Evolutionary conservation across 1,140 invertebrate genomes (phyloP), one percentile per base, ranked within the genome.

Genomic region (Brachionus asplanchnoidis): DNA sequence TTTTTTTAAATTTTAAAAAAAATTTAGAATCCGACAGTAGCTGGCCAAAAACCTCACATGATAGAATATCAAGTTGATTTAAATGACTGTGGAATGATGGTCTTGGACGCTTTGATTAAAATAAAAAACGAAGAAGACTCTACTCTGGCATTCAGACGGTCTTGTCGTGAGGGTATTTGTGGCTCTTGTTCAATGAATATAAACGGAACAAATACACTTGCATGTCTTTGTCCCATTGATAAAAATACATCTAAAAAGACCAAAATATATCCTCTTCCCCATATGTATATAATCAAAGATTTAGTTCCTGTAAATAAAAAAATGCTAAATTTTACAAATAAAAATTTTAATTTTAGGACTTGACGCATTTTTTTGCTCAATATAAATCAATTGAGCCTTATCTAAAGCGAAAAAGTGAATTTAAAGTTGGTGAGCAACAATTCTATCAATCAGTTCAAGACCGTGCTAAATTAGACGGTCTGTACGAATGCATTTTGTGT

Each of bases 161-260:
- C 96, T 5, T 99, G 97, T 87, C 93, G 97, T 77, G 96, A 98
- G 90, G 91, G 96, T 36, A 98, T 99, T 87, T 99, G 97, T 90
- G 97, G 97, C 11, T 99, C 97, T 12, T 99, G 97, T 91, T 93
- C 97, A 46, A 99, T 99, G 97, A 99, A 99, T 90, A 99, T 99
- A 89, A 94, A 94, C 86, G 97, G 97, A 73, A 91, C 93, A 28
- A 99, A 99, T 90, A 98, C 96, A 1, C 91, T 99, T 32, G 97
- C 97, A 32, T 98, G 96, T 88, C 95, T 96, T 86, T 93, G 95
- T 89, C 95, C 96, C 90, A 97, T 98, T 87, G 95, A 98, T 90
- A 92, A 92, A 12, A 94, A 93, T 88, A 87, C 92, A 4, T 92
- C 90, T 28, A 95, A 95, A 89, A 89, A 93, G 0, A 91, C 93